Base-by-base conservation (phyloP, 1,140 invertebrate genomes). In the Hydropsyche tenuis region DNA sequence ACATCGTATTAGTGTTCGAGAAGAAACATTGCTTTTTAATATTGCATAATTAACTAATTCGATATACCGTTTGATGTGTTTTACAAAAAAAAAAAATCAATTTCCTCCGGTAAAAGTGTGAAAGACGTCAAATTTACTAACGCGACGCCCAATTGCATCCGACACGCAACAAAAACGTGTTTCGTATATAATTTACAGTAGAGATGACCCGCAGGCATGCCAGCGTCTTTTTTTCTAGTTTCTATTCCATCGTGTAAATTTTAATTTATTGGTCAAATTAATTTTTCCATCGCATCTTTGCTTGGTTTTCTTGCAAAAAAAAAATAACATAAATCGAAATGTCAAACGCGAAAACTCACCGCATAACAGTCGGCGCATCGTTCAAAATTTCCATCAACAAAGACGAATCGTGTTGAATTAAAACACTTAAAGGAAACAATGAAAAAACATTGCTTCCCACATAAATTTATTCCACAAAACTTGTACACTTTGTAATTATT, bases 261-360 rank as follows among this genome's bases (percentile, higher is more conserved):
- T 53, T 53, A 53, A 53, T 53, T 53, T 53, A 53, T 53, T 20
- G 48, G n/a, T 20, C n/a, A 53, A 53, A 53, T 20, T 53, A 53
- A 53, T 53, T 16, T 53, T 18, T 53, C 18, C 9, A 53, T 20
- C 16, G 9, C 20, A 20, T 9, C 30, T 37, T n/a, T 53, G 48
- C 20, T 53, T 18, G 9, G 9, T 53, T 53, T n/a, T n/a, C n/a
- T n/a, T n/a, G n/a, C n/a, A n/a, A n/a, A 53, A 16, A 53, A 16
- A 20, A 16, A 5, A 18, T 53, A 53, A 53, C 18, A 16, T 16
- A 53, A 53, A 53, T 53, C 45, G 18, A n/a, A 12, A 16, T 46
- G 45, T 46, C 48, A 53, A 53, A 20, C 48, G 48, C 20, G 9
- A 53, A 14, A 18, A 53, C 20, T 18, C 18, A 53, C 48, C n/a